phyloP scores from a whole-genome alignment of 2,888 invertebrate genomes.

The Coelinius sp. region DNA sequence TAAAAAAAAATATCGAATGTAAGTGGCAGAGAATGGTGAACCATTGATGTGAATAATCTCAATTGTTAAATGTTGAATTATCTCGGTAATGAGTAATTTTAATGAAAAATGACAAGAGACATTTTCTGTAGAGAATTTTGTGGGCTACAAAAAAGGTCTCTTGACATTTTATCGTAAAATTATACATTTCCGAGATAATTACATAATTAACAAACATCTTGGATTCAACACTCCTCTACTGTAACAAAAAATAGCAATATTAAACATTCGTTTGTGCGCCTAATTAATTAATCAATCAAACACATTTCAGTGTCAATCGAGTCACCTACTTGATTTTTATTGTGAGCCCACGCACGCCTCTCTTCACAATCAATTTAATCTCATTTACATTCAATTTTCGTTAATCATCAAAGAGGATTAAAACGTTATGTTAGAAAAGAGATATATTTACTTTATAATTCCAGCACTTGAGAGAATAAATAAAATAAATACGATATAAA shows the following conservation, averaged over 20 bases:
- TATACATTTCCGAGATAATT: constrained; percentile 5
- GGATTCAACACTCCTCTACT: neutral
- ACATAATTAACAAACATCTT: constrained; percentile 21
- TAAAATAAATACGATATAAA: constrained; percentile 18
- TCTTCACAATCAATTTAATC: constrained; percentile 35
- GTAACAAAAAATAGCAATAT: constrained; percentile 24
- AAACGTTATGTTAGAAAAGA: constrained; percentile 60
- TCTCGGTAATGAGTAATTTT: neutral
- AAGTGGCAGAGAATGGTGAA: neutral
- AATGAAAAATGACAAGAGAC: neutral
- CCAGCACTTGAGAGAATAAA: constrained; percentile 14
- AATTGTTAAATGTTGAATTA: neutral
- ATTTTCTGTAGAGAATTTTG: too few relatives aligned
- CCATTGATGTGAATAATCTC: neutral
- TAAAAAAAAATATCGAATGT: constrained; percentile 21
- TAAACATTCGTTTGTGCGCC: constrained; percentile 40
- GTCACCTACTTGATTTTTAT: constrained; percentile 52
- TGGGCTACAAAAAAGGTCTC: neutral
- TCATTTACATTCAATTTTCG: constrained; percentile 32
- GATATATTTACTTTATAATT: constrained; percentile 58
- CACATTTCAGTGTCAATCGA: constrained; percentile 48
- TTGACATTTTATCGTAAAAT: neutral
- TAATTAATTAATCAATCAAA: constrained; percentile 41
- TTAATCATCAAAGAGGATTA: constrained; percentile 31
- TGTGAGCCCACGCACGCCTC: constrained; percentile 49